Evolutionary conservation across 1,140 invertebrate genomes (phyloP).

Genomic region (Gonioctena quinquepunctata): DNA sequence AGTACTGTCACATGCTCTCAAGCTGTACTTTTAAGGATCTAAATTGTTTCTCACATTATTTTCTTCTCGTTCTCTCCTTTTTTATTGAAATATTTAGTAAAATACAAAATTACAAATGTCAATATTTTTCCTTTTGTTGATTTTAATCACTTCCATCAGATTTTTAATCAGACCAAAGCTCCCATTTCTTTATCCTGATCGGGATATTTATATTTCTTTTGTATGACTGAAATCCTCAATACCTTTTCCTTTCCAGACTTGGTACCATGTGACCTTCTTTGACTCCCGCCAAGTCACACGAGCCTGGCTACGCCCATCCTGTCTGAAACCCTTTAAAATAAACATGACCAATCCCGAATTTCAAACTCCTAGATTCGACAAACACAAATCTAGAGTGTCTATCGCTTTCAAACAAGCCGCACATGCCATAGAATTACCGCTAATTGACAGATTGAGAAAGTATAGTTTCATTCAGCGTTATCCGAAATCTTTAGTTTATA

Average conservation of each 20-base stretch:
- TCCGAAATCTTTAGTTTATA: too few species aligned
- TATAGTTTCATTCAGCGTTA: slow-evolving; percentile 22
- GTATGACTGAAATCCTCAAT: not conserved
- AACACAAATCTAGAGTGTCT: slow-evolving; percentile 8
- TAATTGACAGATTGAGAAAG: slow-evolving; percentile 15
- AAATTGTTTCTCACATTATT: too few species aligned
- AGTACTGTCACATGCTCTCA: too few species aligned
- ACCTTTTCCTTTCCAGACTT: slow-evolving; percentile 16
- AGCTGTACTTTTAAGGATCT: too few species aligned
- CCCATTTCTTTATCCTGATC: not conserved
- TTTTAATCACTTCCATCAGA: not conserved
- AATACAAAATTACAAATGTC: too few species aligned
- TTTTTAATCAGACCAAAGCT: not conserved
- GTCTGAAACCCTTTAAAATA: slow-evolving; percentile 10
- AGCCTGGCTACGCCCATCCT: slow-evolving; percentile 17
- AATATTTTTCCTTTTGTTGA: not conserved
- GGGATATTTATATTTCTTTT: not conserved
- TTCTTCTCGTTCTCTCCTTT: too few species aligned
- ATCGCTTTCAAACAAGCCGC: slow-evolving; percentile 6
- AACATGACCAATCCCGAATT: slow-evolving; percentile 5
- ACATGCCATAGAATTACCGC: slow-evolving; percentile 4
- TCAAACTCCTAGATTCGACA: not conserved
- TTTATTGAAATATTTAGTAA: too few species aligned
- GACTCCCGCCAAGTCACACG: slow-evolving; percentile 16
- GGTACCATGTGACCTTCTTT: slow-evolving; percentile 28